Evolutionary conservation across 2,797 vertebrate genomes (phyloP).

Genomic region (Meriones psammophilus): DNA sequence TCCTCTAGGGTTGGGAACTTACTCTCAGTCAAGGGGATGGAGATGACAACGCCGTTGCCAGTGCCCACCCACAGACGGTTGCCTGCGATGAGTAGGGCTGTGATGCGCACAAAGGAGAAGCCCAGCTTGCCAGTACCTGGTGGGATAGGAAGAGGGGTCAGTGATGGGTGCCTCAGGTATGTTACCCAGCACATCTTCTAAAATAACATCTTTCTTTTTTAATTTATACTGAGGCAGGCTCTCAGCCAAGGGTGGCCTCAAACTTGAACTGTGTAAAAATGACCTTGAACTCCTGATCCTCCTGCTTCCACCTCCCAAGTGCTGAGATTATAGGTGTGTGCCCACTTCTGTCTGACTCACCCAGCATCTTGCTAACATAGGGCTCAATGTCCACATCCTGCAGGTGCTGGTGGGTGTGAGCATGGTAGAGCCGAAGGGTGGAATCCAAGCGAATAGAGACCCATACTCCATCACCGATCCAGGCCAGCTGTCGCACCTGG

Average conservation of each 20-base stretch:
- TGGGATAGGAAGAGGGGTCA: not conserved
- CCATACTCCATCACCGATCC: slow-evolving; percentile 99
- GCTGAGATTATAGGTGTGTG: not conserved
- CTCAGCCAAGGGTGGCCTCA: not conserved
- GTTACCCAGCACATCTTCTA: slow-evolving; percentile 68
- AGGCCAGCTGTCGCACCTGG: slow-evolving; percentile 97
- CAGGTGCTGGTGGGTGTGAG: slow-evolving; percentile 97
- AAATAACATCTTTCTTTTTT: slow-evolving; percentile 92
- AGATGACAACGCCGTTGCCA: slow-evolving; percentile 98
- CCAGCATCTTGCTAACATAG: slow-evolving; percentile 99
- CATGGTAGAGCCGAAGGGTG: slow-evolving; percentile 96
- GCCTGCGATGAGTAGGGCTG: slow-evolving; percentile 97
- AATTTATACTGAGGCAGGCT: not conserved
- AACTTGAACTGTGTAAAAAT: not conserved
- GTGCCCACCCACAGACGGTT: slow-evolving; percentile 99
- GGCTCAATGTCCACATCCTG: slow-evolving; percentile 99
- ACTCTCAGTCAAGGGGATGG: slow-evolving; percentile 99
- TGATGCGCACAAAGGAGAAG: slow-evolving; percentile 98
- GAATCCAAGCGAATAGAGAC: slow-evolving; percentile 98
- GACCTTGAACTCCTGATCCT: not conserved
- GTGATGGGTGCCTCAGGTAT: slow-evolving; percentile 80
- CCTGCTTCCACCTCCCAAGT: not conserved
- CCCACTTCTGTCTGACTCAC: slow-evolving; percentile 85
- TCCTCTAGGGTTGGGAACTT: slow-evolving; percentile 84
- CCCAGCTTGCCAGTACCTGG: slow-evolving; percentile 97